Evolutionary conservation across 2,888 invertebrate species (phyloP).

Genomic region (Strigamia maritima): DNA sequence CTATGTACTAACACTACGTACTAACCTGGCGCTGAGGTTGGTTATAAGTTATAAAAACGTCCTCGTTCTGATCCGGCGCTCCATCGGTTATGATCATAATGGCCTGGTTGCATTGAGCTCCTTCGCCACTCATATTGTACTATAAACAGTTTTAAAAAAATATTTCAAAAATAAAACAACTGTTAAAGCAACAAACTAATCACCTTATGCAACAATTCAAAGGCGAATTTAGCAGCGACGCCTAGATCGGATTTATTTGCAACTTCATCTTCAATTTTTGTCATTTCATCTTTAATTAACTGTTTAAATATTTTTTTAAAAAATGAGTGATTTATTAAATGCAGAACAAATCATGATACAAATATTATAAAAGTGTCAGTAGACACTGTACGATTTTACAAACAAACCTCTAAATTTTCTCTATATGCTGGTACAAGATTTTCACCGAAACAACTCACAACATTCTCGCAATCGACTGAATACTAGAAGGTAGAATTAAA

Average conservation of each 20-base stretch:
- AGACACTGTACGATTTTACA: too few relatives aligned
- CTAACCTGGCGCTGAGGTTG: constrained; percentile 68
- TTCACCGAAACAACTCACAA: constrained; percentile 80
- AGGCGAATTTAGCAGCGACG: background rate
- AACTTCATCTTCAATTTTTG: background rate
- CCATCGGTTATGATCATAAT: constrained; percentile 99
- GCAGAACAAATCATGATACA: too few relatives aligned
- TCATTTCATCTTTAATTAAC: background rate
- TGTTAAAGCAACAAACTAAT: background rate
- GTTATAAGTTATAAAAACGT: constrained; percentile 87
- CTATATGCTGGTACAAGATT: constrained; percentile 78
- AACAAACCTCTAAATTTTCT: constrained; percentile 52
- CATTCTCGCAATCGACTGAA: constrained; percentile 66
- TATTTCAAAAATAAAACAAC: background rate
- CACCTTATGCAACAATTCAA: background rate
- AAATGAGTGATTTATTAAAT: too few relatives aligned
- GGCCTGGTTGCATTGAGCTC: constrained; percentile 94
- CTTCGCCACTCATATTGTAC: constrained; percentile 63
- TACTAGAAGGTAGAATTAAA: constrained; percentile 56
- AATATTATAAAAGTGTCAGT: too few relatives aligned
- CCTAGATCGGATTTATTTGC: constrained; percentile 6
- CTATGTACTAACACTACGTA: too few relatives aligned
- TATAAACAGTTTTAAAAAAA: constrained; percentile 45
- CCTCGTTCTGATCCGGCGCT: constrained; percentile 88
- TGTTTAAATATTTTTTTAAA: background rate